These are phyloP conservation scores for Empis stercorea DNA, from an alignment of 2,888 invertebrate genomes.

Conservation along the genomic window DNA sequence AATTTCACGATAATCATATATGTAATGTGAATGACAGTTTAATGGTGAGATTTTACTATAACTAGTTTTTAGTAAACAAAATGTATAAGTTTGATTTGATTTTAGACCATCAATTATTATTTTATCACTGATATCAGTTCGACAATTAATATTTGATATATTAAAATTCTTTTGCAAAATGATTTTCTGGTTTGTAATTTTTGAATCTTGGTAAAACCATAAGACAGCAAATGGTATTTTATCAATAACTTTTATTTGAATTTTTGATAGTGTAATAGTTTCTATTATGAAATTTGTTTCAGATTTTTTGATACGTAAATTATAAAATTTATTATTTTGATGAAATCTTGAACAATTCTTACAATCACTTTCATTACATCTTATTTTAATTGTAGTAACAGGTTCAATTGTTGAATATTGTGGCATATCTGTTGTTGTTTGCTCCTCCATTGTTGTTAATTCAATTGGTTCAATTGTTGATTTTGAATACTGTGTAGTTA, in stretches of 20 bases:
- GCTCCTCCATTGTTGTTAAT: too few relatives aligned
- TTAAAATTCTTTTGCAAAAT: background rate
- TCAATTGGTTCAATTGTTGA: too few relatives aligned
- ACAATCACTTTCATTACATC: background rate
- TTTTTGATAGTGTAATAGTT: background rate
- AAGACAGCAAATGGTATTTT: background rate
- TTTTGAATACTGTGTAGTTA: too few relatives aligned
- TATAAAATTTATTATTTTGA: too few relatives aligned
- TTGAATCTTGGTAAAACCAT: background rate
- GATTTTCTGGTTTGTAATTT: background rate
- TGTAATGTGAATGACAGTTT: background rate
- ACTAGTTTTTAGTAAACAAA: background rate
- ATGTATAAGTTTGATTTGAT: background rate
- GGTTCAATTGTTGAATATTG: too few relatives aligned
- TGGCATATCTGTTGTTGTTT: too few relatives aligned
- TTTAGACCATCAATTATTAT: background rate
- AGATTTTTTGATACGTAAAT: too few relatives aligned
- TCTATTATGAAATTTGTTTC: too few relatives aligned
- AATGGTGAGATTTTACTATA: background rate
- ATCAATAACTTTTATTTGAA: background rate
- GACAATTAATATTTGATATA: background rate
- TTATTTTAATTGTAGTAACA: background rate
- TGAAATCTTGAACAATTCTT: background rate
- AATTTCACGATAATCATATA: background rate
- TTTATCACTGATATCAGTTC: background rate